phyloP scores from a whole-genome alignment of 1,140 invertebrate genomes.

The Drosophila suzukii region DNA sequence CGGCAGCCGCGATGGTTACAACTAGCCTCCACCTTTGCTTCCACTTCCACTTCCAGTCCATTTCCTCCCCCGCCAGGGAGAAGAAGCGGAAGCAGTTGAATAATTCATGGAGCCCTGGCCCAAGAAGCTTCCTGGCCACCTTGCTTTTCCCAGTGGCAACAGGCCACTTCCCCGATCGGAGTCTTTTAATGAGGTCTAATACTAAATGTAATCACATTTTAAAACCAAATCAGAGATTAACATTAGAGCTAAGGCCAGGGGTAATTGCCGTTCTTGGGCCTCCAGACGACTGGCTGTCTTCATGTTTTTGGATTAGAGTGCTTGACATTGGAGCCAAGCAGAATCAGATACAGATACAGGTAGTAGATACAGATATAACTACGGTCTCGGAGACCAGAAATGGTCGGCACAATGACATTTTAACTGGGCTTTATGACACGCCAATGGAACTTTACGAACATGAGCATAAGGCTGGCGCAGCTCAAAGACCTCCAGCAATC shows the following conservation, averaged over 20 bases:
- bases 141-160: constrained; percentile 13
- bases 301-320: constrained; percentile 40
- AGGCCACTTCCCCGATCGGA: constrained; percentile 5
- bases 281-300: constrained; percentile 24
- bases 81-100: constrained; percentile 47
- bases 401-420: constrained; percentile 59
- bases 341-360: constrained; percentile 2
- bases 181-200: constrained; percentile 19
- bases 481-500: constrained; percentile 41
- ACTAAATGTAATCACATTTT: constrained; percentile 23
- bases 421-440: constrained; percentile 44
- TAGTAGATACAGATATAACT: background rate
- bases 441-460: constrained; percentile 43
- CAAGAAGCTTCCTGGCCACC: constrained; percentile 38
- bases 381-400: constrained; percentile 48
- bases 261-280: constrained; percentile 55
- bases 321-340: constrained; percentile 43
- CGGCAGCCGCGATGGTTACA: constrained; percentile 12
- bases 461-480: constrained; percentile 38
- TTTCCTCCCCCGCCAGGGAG: constrained; percentile 16
- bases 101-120: constrained; percentile 26
- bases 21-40: constrained; percentile 8
- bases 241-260: constrained; percentile 46
- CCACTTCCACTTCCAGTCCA: constrained; percentile 10
- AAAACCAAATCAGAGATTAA: constrained; percentile 49